Evolutionary conservation across 30 jellyfish, hydroid and myxozoan species (phyloP).

Genomic region (Hydra vulgaris): DNA sequence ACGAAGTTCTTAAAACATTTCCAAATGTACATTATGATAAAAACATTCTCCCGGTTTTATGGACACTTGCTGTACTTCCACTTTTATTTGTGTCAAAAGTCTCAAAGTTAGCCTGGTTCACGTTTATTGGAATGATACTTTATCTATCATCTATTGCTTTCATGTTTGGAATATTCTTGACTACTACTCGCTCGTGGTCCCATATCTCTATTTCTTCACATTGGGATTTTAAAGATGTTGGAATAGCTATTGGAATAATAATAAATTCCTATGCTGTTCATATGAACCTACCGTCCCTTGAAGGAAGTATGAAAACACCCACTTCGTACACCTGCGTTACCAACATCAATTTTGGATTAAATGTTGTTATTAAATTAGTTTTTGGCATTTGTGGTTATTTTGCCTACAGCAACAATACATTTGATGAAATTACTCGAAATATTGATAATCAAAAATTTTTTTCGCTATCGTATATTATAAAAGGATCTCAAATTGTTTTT

Average conservation of each 20-base stretch:
- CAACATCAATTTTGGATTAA: conserved; percentile 21
- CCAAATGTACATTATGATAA: conserved; percentile 7
- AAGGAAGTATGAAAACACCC: conserved; percentile 70
- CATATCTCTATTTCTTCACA: conserved; percentile 12
- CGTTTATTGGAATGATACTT: conserved; percentile 46
- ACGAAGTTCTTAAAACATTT: conserved; percentile 4
- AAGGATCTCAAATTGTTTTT: conserved; percentile 43
- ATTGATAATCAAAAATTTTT: no score
- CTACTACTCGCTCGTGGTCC: conserved; percentile 25
- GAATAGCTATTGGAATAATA: conserved; percentile 60
- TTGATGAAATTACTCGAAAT: conserved; percentile 47
- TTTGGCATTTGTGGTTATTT: conserved; percentile 48
- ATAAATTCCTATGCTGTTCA: conserved; percentile 59
- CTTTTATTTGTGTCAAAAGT: conserved; percentile 49
- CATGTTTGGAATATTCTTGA: conserved; percentile 23
- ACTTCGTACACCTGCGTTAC: conserved; percentile 18
- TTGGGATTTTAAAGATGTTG: conserved; percentile 22
- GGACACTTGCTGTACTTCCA: conserved; percentile 62
- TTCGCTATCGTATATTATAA: no score
- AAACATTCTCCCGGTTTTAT: conserved; percentile 25
- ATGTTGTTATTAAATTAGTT: conserved; percentile 27
- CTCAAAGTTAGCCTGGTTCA: conserved; percentile 61
- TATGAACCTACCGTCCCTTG: conserved; percentile 55
- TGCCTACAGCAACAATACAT: conserved; percentile 25
- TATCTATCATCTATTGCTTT: conserved; percentile 33